A percentile compares a stretch with the other conserved stretches of the same genome.
phyloP scores from a whole-genome alignment of 2,888 invertebrate genomes.

The Lochmaea crataegi region DNA sequence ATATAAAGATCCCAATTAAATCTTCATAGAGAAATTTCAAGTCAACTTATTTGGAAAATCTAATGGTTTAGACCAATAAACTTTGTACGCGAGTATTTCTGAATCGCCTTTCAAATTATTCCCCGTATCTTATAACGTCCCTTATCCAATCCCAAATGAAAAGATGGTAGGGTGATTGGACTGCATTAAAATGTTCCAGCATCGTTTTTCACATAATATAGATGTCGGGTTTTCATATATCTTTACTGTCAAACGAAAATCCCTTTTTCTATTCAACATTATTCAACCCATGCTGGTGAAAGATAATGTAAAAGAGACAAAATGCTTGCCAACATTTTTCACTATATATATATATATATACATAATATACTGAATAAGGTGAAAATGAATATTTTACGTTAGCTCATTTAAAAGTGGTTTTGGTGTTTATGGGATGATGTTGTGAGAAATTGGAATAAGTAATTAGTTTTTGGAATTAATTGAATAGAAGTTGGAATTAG shows the following conservation, averaged over 20 bases:
- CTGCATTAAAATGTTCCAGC: conserved; percentile 13
- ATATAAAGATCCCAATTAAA: no score
- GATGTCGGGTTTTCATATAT: conserved; percentile 48
- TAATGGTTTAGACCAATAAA: no score
- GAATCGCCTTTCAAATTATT: not conserved
- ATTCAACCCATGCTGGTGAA: conserved; percentile 13
- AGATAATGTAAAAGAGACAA: conserved; percentile 12
- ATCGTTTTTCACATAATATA: conserved; percentile 33
- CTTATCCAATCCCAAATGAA: not conserved
- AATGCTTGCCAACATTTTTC: conserved; percentile 14
- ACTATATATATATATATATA: not conserved
- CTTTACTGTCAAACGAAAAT: conserved; percentile 48
- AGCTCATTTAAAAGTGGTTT: no score
- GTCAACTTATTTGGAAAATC: no score
- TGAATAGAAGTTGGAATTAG: no score
- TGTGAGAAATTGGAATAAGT: no score
- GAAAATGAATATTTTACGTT: no score
- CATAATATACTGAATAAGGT: no score
- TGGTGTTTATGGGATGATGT: no score
- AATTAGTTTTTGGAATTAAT: no score
- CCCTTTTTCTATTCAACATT: conserved; percentile 41
- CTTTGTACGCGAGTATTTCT: no score
- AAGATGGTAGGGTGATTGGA: not conserved
- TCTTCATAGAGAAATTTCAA: no score
- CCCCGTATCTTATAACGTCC: not conserved